Conservation (phyloP, 2,888 invertebrate species). For the Macrosiphum euphorbiae region DNA sequence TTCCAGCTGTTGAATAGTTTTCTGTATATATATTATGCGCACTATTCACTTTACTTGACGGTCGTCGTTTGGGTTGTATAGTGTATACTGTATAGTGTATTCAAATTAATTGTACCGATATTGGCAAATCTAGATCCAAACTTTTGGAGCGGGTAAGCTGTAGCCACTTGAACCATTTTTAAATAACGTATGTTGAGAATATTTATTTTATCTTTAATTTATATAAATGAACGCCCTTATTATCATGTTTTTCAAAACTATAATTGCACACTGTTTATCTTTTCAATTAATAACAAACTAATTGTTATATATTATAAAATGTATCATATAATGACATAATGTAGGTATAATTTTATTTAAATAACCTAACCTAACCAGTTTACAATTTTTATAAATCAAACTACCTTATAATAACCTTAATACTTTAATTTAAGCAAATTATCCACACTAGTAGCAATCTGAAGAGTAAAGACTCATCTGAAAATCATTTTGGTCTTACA, state of each 20-base stretch:
- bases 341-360: background rate
- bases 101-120: background rate
- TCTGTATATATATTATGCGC: background rate
- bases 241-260: too few species aligned
- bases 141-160: background rate
- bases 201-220: too few species aligned
- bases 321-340: too few species aligned
- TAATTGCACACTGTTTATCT: too few species aligned
- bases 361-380: background rate
- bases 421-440: background rate
- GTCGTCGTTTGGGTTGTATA: background rate
- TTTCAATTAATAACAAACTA: background rate
- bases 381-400: background rate
- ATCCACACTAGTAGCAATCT: background rate
- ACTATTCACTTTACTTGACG: background rate
- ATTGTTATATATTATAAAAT: background rate
- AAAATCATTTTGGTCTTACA: background rate
- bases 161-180: background rate
- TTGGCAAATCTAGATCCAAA: background rate
- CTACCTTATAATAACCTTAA: background rate
- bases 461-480: background rate
- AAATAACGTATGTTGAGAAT: background rate
- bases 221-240: too few species aligned
- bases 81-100: background rate
- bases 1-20: background rate